Conservation (phyloP, 2,113 vertebrate species). For the Pongo abelii region DNA sequence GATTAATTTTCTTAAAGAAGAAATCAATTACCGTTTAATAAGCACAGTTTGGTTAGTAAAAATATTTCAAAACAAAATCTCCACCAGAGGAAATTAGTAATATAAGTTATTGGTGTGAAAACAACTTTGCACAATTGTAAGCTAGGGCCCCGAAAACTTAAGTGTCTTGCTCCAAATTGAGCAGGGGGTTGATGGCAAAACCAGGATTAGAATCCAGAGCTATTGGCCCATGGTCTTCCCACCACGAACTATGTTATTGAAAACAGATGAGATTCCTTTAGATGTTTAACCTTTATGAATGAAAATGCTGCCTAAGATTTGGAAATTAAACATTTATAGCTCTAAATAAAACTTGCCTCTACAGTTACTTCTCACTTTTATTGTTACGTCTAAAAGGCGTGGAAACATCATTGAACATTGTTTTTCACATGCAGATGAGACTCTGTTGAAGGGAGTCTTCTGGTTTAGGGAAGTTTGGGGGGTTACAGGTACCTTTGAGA, state of each 20-base stretch:
- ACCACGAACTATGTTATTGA: not conserved
- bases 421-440: not conserved
- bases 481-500: not conserved
- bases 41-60: not conserved
- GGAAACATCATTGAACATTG: not conserved
- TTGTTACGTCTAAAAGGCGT: not conserved
- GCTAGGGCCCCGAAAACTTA: not conserved
- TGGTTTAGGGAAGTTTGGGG: not conserved
- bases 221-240: not conserved
- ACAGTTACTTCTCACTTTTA: not conserved
- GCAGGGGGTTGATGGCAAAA: not conserved
- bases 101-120: not conserved
- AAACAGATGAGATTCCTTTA: not conserved
- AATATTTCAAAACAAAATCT: conserved; percentile 37
- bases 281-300: not conserved
- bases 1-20: not conserved
- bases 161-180: not conserved
- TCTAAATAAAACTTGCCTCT: not conserved
- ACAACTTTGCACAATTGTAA: not conserved
- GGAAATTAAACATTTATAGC: not conserved
- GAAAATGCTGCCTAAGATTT: not conserved
- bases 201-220: not conserved
- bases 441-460: not conserved
- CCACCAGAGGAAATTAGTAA: not conserved
- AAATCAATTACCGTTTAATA: not conserved